Conservation (phyloP, 1,140 invertebrate genomes). For the Drosophila tristis region DNA sequence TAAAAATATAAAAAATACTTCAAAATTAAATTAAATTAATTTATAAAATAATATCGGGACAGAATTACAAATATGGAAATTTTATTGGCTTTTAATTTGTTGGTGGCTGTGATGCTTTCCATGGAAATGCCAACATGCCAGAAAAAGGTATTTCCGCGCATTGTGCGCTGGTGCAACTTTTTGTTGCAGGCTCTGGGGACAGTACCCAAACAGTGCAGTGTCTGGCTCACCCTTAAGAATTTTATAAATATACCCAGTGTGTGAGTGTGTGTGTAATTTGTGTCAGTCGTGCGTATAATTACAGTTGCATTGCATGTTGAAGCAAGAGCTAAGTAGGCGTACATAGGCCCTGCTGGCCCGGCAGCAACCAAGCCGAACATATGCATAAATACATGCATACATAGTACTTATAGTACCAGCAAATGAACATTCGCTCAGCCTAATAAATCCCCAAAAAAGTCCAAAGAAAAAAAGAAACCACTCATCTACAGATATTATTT, state of each 20-base stretch:
- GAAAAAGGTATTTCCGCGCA: too few relatives aligned
- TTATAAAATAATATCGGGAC: too few relatives aligned
- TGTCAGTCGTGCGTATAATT: slow-evolving; percentile 77
- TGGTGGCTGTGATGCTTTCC: too few relatives aligned
- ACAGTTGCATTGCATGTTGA: slow-evolving; percentile 69
- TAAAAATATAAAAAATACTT: too few relatives aligned
- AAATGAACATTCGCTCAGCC: not conserved
- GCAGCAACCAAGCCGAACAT: slow-evolving; percentile 30
- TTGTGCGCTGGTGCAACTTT: too few relatives aligned
- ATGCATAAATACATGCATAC: slow-evolving; percentile 1
- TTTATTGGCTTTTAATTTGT: too few relatives aligned
- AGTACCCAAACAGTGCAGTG: too few relatives aligned
- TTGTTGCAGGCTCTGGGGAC: too few relatives aligned
- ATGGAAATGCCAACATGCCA: too few relatives aligned
- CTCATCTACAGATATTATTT: too few relatives aligned
- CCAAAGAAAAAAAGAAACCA: not conserved
- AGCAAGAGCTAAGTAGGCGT: slow-evolving; percentile 41
- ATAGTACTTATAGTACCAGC: not conserved
- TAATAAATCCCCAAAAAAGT: slow-evolving; percentile 21
- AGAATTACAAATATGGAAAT: too few relatives aligned
- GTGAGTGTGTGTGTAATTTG: slow-evolving; percentile 42
- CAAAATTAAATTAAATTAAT: too few relatives aligned
- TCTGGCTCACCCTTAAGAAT: slow-evolving; percentile 57
- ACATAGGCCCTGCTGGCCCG: not conserved
- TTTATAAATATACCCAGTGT: slow-evolving; percentile 60